These are phyloP conservation scores for Aspidiotus destructor DNA, from an alignment of 2,888 invertebrate species.

Conservation along the genomic window DNA sequence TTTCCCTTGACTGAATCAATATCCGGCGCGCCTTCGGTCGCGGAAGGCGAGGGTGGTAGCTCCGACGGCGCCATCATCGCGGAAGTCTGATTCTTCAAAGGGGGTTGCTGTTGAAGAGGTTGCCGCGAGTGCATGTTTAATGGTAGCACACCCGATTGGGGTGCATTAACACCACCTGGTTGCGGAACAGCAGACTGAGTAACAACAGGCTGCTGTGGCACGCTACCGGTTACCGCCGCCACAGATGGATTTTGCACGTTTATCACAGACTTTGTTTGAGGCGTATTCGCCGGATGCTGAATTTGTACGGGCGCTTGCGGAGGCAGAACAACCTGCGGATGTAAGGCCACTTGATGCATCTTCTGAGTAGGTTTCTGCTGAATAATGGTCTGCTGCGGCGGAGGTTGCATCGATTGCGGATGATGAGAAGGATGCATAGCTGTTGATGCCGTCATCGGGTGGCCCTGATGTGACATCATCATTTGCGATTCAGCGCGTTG, in stretches of 20 bases:
- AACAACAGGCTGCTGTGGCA: slow-evolving; percentile 6
- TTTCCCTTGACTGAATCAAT: slow-evolving; percentile 8
- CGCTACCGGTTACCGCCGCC: slow-evolving; percentile 5
- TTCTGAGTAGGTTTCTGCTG: slow-evolving; percentile 6
- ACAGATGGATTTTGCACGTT: slow-evolving; percentile 13
- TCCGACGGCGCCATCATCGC: not conserved
- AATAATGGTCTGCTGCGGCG: slow-evolving; percentile 15
- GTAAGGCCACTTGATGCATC: slow-evolving; percentile 11
- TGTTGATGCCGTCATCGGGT: not conserved
- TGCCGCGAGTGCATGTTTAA: slow-evolving; percentile 18
- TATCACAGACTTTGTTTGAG: slow-evolving; percentile 17
- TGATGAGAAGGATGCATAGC: slow-evolving; percentile 2
- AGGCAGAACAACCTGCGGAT: not conserved
- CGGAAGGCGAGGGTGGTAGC: not conserved
- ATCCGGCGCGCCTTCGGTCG: slow-evolving; percentile 19
- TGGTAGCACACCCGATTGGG: slow-evolving; percentile 2
- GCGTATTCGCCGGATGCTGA: slow-evolving; percentile 9
- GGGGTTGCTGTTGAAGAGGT: slow-evolving; percentile 14
- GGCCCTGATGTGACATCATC: slow-evolving; percentile 12
- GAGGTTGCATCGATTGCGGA: slow-evolving; percentile 11
- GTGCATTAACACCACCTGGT: not conserved
- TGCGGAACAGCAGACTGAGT: slow-evolving; percentile 10
- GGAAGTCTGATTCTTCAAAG: slow-evolving; percentile 10
- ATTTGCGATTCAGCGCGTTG: slow-evolving; percentile 4
- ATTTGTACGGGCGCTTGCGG: slow-evolving; percentile 10